These are phyloP conservation scores for Exephanes ischioxanthus DNA, from an alignment of 2,888 invertebrate species.

Conservation along the genomic window DNA sequence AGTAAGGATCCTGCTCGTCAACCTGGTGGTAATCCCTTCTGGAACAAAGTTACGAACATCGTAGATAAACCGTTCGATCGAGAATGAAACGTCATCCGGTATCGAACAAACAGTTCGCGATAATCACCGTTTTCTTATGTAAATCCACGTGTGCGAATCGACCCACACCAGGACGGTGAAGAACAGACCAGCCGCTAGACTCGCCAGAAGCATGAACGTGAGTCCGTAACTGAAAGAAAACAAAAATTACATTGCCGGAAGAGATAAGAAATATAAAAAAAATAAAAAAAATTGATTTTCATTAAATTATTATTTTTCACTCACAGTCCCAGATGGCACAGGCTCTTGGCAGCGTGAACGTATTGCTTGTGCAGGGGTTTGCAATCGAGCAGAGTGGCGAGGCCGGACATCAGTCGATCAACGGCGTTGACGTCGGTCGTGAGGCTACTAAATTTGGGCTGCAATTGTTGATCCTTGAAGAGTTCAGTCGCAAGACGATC, in stretches of 20 bases:
- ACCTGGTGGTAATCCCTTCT: slow-evolving; percentile 93
- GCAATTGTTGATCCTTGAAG: slow-evolving; percentile 86
- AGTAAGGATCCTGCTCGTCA: slow-evolving; percentile 94
- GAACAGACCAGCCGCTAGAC: slow-evolving; percentile 94
- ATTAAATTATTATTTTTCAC: slow-evolving; percentile 72
- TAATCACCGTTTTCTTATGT: slow-evolving; percentile 94
- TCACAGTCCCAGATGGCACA: slow-evolving; percentile 93
- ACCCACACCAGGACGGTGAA: slow-evolving; percentile 97
- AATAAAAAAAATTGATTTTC: slow-evolving; percentile 21
- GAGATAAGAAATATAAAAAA: neutral
- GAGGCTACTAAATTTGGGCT: slow-evolving; percentile 91
- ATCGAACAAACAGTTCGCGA: neutral
- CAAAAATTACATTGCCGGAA: neutral
- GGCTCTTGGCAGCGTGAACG: slow-evolving; percentile 91
- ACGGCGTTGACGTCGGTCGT: slow-evolving; percentile 92
- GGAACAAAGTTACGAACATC: slow-evolving; percentile 78
- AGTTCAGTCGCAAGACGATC: slow-evolving; percentile 86
- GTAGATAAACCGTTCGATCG: slow-evolving; percentile 34
- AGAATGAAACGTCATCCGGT: neutral
- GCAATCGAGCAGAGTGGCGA: slow-evolving; percentile 92
- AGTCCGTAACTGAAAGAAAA: slow-evolving; percentile 87
- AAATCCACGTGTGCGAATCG: slow-evolving; percentile 98
- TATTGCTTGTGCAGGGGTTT: slow-evolving; percentile 94
- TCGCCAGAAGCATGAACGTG: slow-evolving; percentile 94
- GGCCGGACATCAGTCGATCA: slow-evolving; percentile 88